These are phyloP conservation scores for Mycetomoellerius zeteki DNA, from an alignment of 1,140 invertebrate species.

Conservation along the genomic window DNA sequence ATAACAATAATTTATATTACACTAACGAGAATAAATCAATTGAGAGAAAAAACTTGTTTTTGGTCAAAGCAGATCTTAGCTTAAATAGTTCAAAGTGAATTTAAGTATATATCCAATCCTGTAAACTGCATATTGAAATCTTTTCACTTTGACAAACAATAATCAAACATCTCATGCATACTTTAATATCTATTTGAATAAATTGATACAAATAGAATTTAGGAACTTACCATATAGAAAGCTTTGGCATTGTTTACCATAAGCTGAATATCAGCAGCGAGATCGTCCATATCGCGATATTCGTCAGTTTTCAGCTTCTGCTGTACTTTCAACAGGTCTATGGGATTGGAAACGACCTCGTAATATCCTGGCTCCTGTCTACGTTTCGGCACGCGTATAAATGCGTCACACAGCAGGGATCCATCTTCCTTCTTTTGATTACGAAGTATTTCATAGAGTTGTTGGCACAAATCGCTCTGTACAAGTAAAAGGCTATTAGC, in stretches of 20 bases:
- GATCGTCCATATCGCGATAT: constrained; percentile 95
- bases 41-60: no score
- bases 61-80: no score
- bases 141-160: not conserved
- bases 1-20: no score
- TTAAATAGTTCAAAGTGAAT: no score
- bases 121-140: no score
- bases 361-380: constrained; percentile 96
- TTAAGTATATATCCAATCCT: no score
- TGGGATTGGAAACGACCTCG: constrained; percentile 96
- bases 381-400: constrained; percentile 97
- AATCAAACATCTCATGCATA: not conserved
- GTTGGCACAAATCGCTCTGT: constrained; percentile 95
- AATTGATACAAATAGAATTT: constrained; percentile 4
- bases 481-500: constrained; percentile 66
- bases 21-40: no score
- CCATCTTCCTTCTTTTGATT: constrained; percentile 98
- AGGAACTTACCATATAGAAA: constrained; percentile 93
- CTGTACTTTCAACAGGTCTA: constrained; percentile 97
- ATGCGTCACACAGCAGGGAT: constrained; percentile 95
- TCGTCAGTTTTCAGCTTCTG: constrained; percentile 98
- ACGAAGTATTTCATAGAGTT: constrained; percentile 96
- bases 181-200: constrained; percentile 33
- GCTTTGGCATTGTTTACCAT: constrained; percentile 96
- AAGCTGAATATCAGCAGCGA: constrained; percentile 95